Conservation (phyloP, 2,797 vertebrate species). For the Erpetoichthys calabaricus region DNA sequence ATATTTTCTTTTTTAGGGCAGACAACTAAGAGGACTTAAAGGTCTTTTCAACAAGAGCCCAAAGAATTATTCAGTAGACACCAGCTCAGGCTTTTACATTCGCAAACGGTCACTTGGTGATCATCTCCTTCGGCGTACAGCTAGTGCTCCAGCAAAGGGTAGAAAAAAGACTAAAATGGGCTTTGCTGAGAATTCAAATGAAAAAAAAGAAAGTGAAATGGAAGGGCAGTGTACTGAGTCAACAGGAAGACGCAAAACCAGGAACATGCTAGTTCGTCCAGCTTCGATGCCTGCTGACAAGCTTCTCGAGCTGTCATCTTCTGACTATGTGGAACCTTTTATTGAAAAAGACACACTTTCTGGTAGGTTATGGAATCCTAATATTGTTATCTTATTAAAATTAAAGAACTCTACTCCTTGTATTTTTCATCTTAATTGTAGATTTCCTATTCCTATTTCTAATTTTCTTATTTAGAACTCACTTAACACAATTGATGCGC, state of each 20-base stretch:
- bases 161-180: conserved; percentile 87
- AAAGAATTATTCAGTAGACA: conserved; percentile 58
- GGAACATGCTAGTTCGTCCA: conserved; percentile 58
- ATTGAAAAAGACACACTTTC: conserved; percentile 40
- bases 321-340: conserved; percentile 39
- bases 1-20: conserved; percentile 43
- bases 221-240: conserved; percentile 30
- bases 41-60: conserved; percentile 78
- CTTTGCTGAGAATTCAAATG: conserved; percentile 50
- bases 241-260: conserved; percentile 39
- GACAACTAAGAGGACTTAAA: conserved; percentile 81
- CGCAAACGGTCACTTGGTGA: conserved; percentile 80
- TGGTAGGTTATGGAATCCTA: conserved; percentile 48
- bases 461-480: too few species aligned
- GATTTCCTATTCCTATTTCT: too few species aligned
- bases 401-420: too few species aligned
- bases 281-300: conserved; percentile 83
- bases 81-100: conserved; percentile 33
- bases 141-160: conserved; percentile 86
- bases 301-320: conserved; percentile 51
- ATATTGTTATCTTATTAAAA: too few species aligned
- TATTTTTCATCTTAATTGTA: too few species aligned
- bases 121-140: conserved; percentile 79
- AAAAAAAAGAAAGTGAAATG: conserved; percentile 24
- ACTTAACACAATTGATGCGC: too few species aligned